phyloP scores from a whole-genome alignment of 2,888 invertebrate genomes.

The Trypoxylon attenuatum region DNA sequence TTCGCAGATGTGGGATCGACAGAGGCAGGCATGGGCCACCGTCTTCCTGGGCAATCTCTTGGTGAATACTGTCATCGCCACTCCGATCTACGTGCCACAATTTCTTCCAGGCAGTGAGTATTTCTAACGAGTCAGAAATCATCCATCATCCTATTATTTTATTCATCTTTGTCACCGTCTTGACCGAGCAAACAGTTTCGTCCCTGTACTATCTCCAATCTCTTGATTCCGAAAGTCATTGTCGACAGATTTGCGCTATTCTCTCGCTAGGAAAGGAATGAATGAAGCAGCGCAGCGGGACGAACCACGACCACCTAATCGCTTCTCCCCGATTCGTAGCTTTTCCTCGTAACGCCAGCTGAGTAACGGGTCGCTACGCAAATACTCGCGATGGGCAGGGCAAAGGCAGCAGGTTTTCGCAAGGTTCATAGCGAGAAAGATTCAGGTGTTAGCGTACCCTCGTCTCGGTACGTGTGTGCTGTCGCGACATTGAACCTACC shows the following conservation, averaged over 20 bases:
- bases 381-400: conserved; percentile 38
- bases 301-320: no score
- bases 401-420: conserved; percentile 17
- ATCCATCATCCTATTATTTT: no score
- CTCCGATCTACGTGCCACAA: conserved; percentile 68
- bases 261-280: neutral
- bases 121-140: conserved; percentile 44
- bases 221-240: neutral
- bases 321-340: conserved; percentile 13
- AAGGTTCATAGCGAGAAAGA: conserved; percentile 3
- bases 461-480: neutral
- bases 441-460: neutral
- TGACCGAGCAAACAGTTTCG: neutral
- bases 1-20: conserved; percentile 69
- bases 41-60: conserved; percentile 57
- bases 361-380: conserved; percentile 55
- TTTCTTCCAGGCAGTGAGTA: conserved; percentile 70
- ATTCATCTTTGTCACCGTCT: neutral
- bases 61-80: conserved; percentile 53
- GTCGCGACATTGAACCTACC: conserved; percentile 70
- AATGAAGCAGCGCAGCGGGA: no score
- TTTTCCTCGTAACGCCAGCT: conserved; percentile 46
- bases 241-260: neutral
- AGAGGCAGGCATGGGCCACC: conserved; percentile 52
- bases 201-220: no score